Conservation (phyloP, 2,888 invertebrate genomes). For the Argyresthia albistria region DNA sequence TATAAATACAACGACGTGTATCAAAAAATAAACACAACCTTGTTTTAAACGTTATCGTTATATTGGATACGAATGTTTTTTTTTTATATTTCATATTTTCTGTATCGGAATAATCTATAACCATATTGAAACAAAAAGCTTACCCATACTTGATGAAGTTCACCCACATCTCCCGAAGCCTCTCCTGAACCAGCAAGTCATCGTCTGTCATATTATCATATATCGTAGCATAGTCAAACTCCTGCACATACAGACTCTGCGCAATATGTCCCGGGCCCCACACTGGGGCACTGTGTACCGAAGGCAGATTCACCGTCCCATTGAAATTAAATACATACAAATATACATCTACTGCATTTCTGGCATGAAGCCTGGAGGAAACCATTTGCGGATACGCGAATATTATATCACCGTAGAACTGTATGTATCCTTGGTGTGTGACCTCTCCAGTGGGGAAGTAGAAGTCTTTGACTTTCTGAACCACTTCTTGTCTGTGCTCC, state of each 20-base stretch:
- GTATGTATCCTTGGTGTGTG: background rate
- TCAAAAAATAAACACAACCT: no score
- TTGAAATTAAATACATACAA: background rate
- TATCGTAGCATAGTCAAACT: background rate
- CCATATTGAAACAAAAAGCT: background rate
- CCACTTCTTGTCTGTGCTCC: background rate
- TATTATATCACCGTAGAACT: conserved; percentile 1
- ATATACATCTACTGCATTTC: background rate
- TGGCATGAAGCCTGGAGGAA: conserved; percentile 1
- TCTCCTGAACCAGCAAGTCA: background rate
- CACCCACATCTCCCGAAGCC: conserved; percentile 1
- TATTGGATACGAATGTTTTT: no score
- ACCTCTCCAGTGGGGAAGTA: background rate
- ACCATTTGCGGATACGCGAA: conserved; percentile 1
- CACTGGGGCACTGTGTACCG: background rate
- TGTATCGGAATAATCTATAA: no score
- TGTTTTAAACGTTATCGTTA: no score
- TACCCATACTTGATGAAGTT: conserved; percentile 4
- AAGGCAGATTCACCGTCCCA: background rate
- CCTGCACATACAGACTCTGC: background rate
- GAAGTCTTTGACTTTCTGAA: background rate
- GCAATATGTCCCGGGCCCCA: background rate
- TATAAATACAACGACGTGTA: no score
- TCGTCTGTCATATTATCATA: conserved; percentile 1
- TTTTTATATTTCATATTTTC: no score